These are phyloP conservation scores for Zelleria hepariella DNA, from an alignment of 2,888 invertebrate genomes.

Conservation along the genomic window DNA sequence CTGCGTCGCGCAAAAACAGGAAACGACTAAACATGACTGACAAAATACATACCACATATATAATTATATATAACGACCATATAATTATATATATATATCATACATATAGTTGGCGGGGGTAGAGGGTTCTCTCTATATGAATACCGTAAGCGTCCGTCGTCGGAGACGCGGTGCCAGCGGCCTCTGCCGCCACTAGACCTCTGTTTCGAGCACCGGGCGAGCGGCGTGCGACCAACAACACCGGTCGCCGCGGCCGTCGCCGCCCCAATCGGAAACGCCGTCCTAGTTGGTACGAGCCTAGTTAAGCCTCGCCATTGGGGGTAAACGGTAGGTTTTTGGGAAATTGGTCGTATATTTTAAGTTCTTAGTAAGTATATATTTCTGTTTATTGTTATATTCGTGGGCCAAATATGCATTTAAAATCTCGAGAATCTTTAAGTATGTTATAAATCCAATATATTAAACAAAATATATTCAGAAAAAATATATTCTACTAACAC, in stretches of 20 bases:
- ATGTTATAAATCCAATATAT: too few species aligned
- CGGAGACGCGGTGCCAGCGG: slow-evolving; percentile 61
- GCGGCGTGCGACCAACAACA: slow-evolving; percentile 64
- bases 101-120: neutral
- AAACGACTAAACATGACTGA: neutral
- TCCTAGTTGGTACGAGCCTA: slow-evolving; percentile 41
- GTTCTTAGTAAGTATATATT: too few species aligned
- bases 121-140: neutral
- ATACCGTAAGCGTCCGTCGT: slow-evolving; percentile 68
- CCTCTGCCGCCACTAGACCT: slow-evolving; percentile 71
- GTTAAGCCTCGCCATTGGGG: neutral
- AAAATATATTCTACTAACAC: too few species aligned
- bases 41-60: too few species aligned
- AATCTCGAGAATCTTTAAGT: too few species aligned
- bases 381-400: too few species aligned
- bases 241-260: slow-evolving; percentile 64
- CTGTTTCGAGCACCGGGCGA: slow-evolving; percentile 67
- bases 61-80: too few species aligned
- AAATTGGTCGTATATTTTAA: neutral
- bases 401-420: too few species aligned
- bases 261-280: slow-evolving; percentile 59
- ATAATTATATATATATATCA: neutral
- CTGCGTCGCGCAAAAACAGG: neutral
- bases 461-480: too few species aligned
- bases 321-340: neutral